These are phyloP conservation scores for Elanus axillaris DNA, from an alignment of 2,113 vertebrate genomes.

Conservation along the genomic window DNA sequence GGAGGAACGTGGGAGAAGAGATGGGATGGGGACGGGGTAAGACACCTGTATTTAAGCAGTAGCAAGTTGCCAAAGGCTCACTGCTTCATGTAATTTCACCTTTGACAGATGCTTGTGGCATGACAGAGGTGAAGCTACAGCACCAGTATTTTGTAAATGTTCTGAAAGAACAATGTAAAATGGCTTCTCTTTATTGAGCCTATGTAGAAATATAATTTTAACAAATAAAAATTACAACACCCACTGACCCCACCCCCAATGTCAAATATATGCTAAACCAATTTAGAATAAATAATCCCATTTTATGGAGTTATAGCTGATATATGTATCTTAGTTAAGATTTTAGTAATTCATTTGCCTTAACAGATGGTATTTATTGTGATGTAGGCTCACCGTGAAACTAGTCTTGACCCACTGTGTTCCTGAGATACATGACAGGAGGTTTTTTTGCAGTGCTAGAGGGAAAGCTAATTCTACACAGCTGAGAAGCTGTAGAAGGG, in stretches of 20 bases:
- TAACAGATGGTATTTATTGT: background rate
- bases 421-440: background rate
- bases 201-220: background rate
- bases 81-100: background rate
- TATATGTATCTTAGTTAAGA: background rate
- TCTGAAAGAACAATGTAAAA: background rate
- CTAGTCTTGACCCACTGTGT: background rate
- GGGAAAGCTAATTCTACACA: background rate
- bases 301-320: background rate
- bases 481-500: background rate
- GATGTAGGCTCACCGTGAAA: rapidly evolving
- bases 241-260: too few relatives aligned
- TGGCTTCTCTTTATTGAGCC: background rate
- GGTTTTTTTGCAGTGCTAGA: background rate
- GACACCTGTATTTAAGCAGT: background rate
- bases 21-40: background rate
- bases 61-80: background rate
- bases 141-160: background rate
- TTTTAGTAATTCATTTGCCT: background rate
- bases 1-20: background rate
- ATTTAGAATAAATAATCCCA: background rate
- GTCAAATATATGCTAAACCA: background rate
- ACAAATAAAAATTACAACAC: background rate
- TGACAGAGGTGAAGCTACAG: background rate
- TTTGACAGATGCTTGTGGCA: background rate